phyloP scores from a whole-genome alignment of 2,888 invertebrate species.

The Phyllotreta cruciferae region DNA sequence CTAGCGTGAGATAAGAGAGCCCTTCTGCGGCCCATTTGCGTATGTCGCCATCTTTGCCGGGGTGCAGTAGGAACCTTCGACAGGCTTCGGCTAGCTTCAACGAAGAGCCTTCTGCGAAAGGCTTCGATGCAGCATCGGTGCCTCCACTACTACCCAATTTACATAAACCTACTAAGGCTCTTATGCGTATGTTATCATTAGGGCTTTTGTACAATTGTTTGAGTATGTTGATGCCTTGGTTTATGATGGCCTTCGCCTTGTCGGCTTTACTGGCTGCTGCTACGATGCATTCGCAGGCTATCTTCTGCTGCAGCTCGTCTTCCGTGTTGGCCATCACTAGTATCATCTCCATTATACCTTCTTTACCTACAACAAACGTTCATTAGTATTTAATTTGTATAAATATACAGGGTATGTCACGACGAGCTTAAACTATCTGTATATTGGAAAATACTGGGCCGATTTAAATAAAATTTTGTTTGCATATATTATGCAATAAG shows the following conservation, averaged over 20 bases:
- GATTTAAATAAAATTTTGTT: too few relatives aligned
- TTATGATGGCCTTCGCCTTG: conserved; percentile 88
- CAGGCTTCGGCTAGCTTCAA: conserved; percentile 93
- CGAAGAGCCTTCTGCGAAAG: conserved; percentile 95
- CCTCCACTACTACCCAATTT: conserved; percentile 94
- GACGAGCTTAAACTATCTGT: too few relatives aligned
- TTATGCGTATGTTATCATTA: conserved; percentile 84
- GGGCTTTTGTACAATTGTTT: conserved; percentile 90
- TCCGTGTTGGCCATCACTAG: conserved; percentile 95
- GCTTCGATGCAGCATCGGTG: conserved; percentile 90
- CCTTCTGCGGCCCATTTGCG: conserved; percentile 97
- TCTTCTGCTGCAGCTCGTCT: conserved; percentile 85
- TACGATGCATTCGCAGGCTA: conserved; percentile 96
- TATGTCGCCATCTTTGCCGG: conserved; percentile 75
- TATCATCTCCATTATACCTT: conserved; percentile 88
- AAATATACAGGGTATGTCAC: too few relatives aligned
- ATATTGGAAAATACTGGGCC: too few relatives aligned
- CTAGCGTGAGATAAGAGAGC: conserved; percentile 92
- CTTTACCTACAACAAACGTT: too few relatives aligned
- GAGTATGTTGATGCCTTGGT: conserved; percentile 86
- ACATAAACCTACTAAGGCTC: conserved; percentile 92
- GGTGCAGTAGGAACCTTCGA: conserved; percentile 84
- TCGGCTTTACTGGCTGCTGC: conserved; percentile 97
- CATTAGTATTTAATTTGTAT: too few relatives aligned
- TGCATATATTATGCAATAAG: too few relatives aligned